Conservation (phyloP, 2,888 invertebrate species). For the Abrostola triplasia region DNA sequence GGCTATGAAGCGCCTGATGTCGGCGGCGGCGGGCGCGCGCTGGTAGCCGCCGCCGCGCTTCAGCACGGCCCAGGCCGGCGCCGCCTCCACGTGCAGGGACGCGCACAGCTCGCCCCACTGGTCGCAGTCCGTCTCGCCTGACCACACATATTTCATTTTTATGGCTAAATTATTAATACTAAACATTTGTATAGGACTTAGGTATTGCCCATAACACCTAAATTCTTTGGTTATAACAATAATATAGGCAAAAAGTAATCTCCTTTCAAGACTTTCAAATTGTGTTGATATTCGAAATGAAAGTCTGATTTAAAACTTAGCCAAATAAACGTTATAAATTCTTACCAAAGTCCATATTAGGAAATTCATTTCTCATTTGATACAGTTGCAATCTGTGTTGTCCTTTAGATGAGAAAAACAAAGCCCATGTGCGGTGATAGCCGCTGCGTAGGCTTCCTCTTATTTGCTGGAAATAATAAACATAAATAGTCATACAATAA, state of each 20-base stretch:
- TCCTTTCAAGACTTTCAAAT: no score
- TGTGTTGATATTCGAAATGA: no score
- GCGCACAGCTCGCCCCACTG: slow-evolving; percentile 87
- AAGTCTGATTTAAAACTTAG: no score
- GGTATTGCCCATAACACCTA: neutral
- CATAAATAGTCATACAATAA: no score
- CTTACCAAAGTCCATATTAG: slow-evolving; percentile 89
- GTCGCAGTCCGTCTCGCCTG: slow-evolving; percentile 90
- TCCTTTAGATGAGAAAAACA: slow-evolving; percentile 72
- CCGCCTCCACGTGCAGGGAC: slow-evolving; percentile 87
- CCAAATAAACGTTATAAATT: neutral
- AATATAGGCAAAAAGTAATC: neutral
- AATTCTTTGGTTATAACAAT: neutral
- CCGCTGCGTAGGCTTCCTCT: slow-evolving; percentile 71
- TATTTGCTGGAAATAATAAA: slow-evolving; percentile 69
- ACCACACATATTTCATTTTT: neutral
- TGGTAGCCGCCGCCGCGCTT: slow-evolving; percentile 93
- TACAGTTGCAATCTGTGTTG: slow-evolving; percentile 70
- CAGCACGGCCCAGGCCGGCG: slow-evolving; percentile 92
- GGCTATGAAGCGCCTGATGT: slow-evolving; percentile 70
- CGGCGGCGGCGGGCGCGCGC: slow-evolving; percentile 82
- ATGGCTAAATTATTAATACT: neutral
- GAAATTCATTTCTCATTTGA: slow-evolving; percentile 83
- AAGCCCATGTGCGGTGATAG: slow-evolving; percentile 68
- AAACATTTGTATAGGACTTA: neutral